These are phyloP conservation scores for Homarus gammarus DNA, from an alignment of 2,888 invertebrate genomes.

Conservation along the genomic window DNA sequence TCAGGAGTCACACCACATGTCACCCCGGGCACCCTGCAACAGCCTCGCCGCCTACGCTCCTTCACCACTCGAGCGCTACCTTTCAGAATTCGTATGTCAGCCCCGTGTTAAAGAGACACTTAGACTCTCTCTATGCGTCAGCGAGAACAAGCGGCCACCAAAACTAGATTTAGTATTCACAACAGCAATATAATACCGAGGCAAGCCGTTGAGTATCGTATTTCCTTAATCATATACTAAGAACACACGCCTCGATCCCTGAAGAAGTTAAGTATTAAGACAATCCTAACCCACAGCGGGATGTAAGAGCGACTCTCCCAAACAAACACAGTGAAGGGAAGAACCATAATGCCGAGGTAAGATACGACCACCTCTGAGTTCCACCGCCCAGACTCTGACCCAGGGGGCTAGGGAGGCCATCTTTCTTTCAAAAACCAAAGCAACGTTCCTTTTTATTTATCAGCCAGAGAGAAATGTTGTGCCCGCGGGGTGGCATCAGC, in stretches of 20 bases:
- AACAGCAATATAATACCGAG: constrained; percentile 31
- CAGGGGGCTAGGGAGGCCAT: constrained; percentile 42
- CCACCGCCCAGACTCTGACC: constrained; percentile 38
- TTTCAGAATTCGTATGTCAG: no score
- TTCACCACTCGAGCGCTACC: no score
- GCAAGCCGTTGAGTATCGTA: constrained; percentile 33
- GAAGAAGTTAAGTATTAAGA: constrained; percentile 14
- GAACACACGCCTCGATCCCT: constrained; percentile 42
- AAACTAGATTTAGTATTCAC: constrained; percentile 22
- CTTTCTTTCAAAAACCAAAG: constrained; percentile 55
- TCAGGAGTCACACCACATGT: no score
- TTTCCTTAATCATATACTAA: constrained; percentile 42
- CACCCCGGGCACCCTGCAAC: no score
- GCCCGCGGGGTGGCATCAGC: constrained; percentile 55
- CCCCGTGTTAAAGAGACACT: not conserved
- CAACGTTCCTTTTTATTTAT: constrained; percentile 37
- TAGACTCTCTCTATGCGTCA: not conserved
- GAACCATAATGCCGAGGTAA: not conserved
- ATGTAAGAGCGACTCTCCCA: not conserved
- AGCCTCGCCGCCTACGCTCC: no score
- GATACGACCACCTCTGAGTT: not conserved
- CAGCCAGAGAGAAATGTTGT: constrained; percentile 30
- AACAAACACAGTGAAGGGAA: not conserved
- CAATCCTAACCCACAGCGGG: constrained; percentile 18
- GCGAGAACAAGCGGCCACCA: not conserved